phyloP scores from a whole-genome alignment of 2,888 invertebrate species.

The Microchrysa polita region DNA sequence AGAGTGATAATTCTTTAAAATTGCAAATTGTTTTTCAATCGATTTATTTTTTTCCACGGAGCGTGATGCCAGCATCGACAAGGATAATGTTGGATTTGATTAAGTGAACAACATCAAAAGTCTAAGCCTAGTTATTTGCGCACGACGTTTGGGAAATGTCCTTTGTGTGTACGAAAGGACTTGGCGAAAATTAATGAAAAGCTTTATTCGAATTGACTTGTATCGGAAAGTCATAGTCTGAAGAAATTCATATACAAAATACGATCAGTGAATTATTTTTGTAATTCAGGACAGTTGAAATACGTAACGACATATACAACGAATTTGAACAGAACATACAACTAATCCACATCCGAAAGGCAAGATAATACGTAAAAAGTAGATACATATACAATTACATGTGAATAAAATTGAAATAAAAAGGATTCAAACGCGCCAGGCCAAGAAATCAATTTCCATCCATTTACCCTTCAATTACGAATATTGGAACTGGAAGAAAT shows the following conservation, averaged over 20 bases:
- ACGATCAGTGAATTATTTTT: too few relatives aligned
- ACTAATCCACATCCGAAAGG: too few relatives aligned
- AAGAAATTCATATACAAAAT: too few relatives aligned
- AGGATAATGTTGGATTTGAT: slow-evolving; percentile 50
- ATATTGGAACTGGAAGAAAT: slow-evolving; percentile 32
- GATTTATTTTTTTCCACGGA: slow-evolving; percentile 59
- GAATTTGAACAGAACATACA: too few relatives aligned
- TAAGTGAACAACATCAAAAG: slow-evolving; percentile 50
- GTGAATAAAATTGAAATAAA: background rate
- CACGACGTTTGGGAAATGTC: slow-evolving; percentile 27
- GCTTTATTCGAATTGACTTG: slow-evolving; percentile 38
- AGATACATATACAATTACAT: too few relatives aligned
- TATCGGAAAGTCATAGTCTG: slow-evolving; percentile 19
- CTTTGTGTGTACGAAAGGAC: background rate
- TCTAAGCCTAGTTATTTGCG: slow-evolving; percentile 41
- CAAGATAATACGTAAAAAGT: too few relatives aligned
- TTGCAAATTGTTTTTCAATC: slow-evolving; percentile 65
- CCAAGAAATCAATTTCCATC: slow-evolving; percentile 21
- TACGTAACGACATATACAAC: too few relatives aligned
- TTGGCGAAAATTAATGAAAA: slow-evolving; percentile 21
- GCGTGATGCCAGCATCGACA: background rate
- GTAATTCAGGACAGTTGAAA: too few relatives aligned
- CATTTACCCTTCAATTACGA: slow-evolving; percentile 20
- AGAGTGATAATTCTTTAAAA: slow-evolving; percentile 64
- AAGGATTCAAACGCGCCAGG: background rate